Conservation (phyloP, 92 coral and sea anemone species). For the Ricordea florida region DNA sequence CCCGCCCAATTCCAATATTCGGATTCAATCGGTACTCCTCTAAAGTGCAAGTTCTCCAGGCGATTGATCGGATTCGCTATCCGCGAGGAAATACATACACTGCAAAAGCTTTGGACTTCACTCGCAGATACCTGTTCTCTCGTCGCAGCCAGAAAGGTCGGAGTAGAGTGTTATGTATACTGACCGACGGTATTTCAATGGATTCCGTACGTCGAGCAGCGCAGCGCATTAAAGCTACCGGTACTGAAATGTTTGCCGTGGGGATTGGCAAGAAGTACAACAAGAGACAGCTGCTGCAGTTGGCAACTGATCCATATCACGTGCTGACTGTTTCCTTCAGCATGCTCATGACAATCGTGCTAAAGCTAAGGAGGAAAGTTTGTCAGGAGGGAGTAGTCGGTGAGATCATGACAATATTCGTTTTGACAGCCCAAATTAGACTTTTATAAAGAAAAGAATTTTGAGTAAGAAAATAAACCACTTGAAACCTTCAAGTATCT, state of each 20-base stretch:
- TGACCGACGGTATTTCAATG: constrained; percentile 80
- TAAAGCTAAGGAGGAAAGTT: constrained; percentile 30
- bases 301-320: constrained; percentile 74
- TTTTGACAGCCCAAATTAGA: too few species aligned
- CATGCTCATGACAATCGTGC: constrained; percentile 35
- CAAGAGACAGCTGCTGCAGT: constrained; percentile 38
- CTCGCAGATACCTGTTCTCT: constrained; percentile 34
- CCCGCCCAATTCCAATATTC: constrained; percentile 63
- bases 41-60: constrained; percentile 17
- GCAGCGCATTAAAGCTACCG: constrained; percentile 48
- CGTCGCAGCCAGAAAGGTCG: constrained; percentile 19
- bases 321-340: constrained; percentile 57
- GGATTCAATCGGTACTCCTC: constrained; percentile 41
- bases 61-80: constrained; percentile 55
- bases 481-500: too few species aligned
- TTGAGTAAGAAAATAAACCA: too few species aligned
- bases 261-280: constrained; percentile 65
- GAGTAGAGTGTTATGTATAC: constrained; percentile 49
- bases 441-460: too few species aligned
- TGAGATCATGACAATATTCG: too few species aligned
- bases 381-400: constrained; percentile 9
- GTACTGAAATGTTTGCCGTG: constrained; percentile 70
- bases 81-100: constrained; percentile 68
- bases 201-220: constrained; percentile 68
- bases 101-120: constrained; percentile 51